phyloP scores from a whole-genome alignment of 2,797 vertebrate species.

The Tauraco hartlaubi region DNA sequence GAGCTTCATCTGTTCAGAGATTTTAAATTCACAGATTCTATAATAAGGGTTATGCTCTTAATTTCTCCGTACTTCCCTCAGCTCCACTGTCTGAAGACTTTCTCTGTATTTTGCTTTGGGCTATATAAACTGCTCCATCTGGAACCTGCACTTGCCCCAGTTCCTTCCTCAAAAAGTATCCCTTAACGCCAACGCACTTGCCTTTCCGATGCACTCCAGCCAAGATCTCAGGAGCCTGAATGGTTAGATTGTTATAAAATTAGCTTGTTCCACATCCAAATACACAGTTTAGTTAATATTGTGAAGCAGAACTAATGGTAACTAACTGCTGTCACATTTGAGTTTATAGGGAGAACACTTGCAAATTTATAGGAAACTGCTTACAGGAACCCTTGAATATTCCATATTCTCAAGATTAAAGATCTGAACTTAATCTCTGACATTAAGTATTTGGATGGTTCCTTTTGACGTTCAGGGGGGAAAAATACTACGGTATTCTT shows the following conservation, averaged over 20 bases:
- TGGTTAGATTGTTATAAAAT: neutral
- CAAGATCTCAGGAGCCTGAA: neutral
- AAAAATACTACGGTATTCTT: neutral
- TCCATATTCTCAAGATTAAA: neutral
- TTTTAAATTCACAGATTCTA: neutral
- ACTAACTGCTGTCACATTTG: neutral
- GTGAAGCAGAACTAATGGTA: neutral
- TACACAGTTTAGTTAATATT: neutral
- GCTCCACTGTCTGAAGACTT: neutral
- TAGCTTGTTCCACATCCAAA: neutral
- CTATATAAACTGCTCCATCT: neutral
- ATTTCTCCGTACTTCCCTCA: neutral
- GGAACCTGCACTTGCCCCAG: neutral
- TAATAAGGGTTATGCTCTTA: neutral
- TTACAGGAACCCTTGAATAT: neutral
- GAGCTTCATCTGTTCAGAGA: rapidly evolving
- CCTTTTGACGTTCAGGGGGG: neutral
- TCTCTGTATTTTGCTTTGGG: neutral
- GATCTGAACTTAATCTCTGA: neutral
- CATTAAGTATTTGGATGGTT: neutral
- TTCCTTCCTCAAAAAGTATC: neutral
- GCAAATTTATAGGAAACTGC: neutral
- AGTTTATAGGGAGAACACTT: neutral
- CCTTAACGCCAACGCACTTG: neutral
- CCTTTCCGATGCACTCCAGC: neutral